A percentile compares a stretch with the other conserved stretches of the same genome.
phyloP scores from a whole-genome alignment of 2,113 vertebrate genomes.

The Barnardius zonarius region DNA sequence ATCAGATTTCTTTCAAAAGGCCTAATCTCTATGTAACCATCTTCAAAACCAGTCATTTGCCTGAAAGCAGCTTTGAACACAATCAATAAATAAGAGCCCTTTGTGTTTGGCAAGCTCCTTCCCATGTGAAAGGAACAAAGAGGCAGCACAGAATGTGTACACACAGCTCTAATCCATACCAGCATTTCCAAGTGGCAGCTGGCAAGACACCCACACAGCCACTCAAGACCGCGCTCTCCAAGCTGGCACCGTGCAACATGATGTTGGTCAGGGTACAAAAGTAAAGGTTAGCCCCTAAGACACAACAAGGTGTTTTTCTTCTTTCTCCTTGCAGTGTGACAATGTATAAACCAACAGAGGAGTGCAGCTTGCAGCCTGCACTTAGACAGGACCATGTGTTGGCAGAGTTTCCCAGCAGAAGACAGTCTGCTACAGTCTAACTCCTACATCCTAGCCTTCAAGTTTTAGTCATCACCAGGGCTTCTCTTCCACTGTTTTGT shows the following conservation, averaged over 20 bases:
- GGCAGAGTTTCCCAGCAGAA: slow-evolving; percentile 7
- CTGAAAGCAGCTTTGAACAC: slow-evolving; percentile 18
- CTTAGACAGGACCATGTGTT: background rate
- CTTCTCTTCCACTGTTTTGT: background rate
- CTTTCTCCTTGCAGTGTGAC: background rate
- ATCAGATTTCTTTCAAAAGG: background rate
- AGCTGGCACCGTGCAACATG: background rate
- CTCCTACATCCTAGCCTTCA: slow-evolving; percentile 44
- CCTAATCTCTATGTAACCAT: background rate
- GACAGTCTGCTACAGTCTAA: slow-evolving; percentile 36
- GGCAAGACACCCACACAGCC: slow-evolving; percentile 43
- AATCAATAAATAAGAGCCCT: slow-evolving; percentile 36
- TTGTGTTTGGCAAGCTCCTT: slow-evolving; percentile 53
- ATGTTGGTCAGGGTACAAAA: background rate
- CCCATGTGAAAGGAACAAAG: slow-evolving; percentile 56
- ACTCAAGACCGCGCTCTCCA: background rate
- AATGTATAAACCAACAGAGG: background rate
- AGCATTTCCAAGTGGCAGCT: slow-evolving; percentile 34
- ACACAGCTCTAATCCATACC: slow-evolving; percentile 55
- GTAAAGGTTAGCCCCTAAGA: background rate
- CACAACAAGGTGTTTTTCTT: background rate
- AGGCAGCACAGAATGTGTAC: slow-evolving; percentile 54
- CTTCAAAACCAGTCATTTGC: background rate
- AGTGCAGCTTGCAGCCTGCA: background rate
- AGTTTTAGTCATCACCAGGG: slow-evolving; percentile 48